Base-by-base conservation (phyloP, 1,140 invertebrate species). In the Caligus rogercresseyi region DNA sequence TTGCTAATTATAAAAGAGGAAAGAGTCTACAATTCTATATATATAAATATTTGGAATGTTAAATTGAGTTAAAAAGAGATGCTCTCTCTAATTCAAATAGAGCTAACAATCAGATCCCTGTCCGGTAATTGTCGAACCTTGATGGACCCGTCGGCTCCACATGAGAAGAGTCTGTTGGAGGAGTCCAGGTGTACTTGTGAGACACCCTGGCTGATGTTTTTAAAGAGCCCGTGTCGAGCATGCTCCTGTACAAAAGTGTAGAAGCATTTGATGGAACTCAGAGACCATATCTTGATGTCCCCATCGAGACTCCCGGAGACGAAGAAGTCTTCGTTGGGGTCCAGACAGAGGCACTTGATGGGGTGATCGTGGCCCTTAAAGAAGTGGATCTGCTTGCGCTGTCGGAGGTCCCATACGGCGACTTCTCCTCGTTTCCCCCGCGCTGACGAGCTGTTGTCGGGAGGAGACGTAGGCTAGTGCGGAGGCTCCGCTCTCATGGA, bases 131-230 rank as follows among this genome's bases (percentile, higher is more conserved):
- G 83, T 66, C 92, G 79, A 68, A 98, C 86, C 79, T 98, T 98
- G 82, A 99, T 89, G 52, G 92, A 96, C 67, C 93, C 94, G 78
- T 99, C 95, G 26, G 92, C 91, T 61, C 95, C 95, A 74, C 94
- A 98, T 1, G 93, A 98, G 76, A 93, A 98, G 67, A 99, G 75
- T 64, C 93, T 81, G 3, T 82, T 82, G 62, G 81, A 80, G 19
- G 82, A 79, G 73, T 96, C 91, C 54, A 98, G 82, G 68, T 88
- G 82, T 54, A 98, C 77, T 75, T 98, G 92, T 7, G 91, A 92
- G 1, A 98, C 93, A 3, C 95, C 94, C 66, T 92, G 89, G 53
- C 89, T 89, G 68, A 93, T 90, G 72, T 90, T 93, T 71, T 93
- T 89, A 77, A 96, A 95, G 75, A 96, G 90, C 61, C 87, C 90